Percentiles rank a stretch among this genome's conserved stretches.
Evolutionary conservation across 2,797 vertebrate species (phyloP).

Genomic region (Lycodopsis pacificus): DNA sequence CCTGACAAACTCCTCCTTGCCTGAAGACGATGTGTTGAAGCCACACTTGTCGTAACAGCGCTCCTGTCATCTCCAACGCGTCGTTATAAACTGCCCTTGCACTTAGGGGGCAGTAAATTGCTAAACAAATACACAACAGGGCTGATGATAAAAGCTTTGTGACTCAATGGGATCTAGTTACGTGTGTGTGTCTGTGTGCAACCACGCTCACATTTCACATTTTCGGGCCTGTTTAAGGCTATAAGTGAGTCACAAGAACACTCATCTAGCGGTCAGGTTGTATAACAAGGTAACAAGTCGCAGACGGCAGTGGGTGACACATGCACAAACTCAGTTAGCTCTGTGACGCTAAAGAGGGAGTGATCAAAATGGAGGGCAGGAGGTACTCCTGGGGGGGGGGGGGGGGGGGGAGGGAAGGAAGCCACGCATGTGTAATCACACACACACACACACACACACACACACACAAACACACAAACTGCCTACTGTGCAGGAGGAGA

Average conservation of each 20-base stretch:
- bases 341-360: conserved; percentile 47
- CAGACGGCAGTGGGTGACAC: conserved; percentile 53
- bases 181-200: conserved; percentile 13
- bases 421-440: conserved; percentile 48
- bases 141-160: conserved; percentile 22
- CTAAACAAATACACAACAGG: conserved; percentile 38
- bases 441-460: conserved; percentile 35
- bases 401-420: conserved; percentile 27
- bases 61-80: conserved; percentile 21
- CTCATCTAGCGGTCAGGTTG: conserved; percentile 54
- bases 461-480: conserved; percentile 48
- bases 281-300: conserved; percentile 52
- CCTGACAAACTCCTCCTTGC: conserved; percentile 26
- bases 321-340: conserved; percentile 62
- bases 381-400: conserved; percentile 9
- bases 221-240: conserved; percentile 25
- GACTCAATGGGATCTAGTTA: conserved; percentile 37
- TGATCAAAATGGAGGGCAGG: conserved; percentile 47
- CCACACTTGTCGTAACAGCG: conserved; percentile 16
- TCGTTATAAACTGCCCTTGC: conserved; percentile 31
- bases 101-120: conserved; percentile 29
- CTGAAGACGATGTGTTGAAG: conserved; percentile 15
- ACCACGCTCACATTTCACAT: not conserved
- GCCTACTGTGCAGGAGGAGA: conserved; percentile 73
- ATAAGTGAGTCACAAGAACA: conserved; percentile 60